Conservation (phyloP, 2,113 vertebrate genomes). For the Phasianus colchicus region DNA sequence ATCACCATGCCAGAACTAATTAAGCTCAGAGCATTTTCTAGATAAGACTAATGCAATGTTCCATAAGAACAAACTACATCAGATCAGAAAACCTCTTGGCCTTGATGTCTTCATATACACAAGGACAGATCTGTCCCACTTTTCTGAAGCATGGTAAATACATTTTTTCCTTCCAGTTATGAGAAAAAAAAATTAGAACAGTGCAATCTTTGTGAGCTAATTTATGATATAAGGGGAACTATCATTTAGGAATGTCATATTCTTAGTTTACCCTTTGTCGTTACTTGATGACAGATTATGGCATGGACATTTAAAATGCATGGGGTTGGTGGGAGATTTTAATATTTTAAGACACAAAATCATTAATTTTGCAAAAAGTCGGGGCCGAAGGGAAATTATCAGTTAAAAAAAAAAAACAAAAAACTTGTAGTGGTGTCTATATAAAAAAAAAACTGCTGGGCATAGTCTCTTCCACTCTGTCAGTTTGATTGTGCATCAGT, state of each 20-base stretch:
- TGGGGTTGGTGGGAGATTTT: constrained; percentile 49
- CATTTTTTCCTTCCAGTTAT: not conserved
- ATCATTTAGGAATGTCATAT: not conserved
- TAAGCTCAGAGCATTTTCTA: constrained; percentile 26
- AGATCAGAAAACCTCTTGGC: not conserved
- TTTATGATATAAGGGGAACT: not conserved
- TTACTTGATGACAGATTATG: not conserved
- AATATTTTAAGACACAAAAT: constrained; percentile 76
- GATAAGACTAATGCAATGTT: not conserved
- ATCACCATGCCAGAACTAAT: constrained; percentile 27
- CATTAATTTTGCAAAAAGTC: constrained; percentile 80
- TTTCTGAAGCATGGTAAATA: not conserved
- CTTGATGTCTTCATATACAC: not conserved
- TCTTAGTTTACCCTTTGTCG: constrained; percentile 49
- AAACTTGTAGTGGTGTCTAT: constrained; percentile 54
- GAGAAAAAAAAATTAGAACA: not conserved
- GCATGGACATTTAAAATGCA: constrained; percentile 60
- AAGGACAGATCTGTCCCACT: not conserved
- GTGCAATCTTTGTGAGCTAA: not conserved
- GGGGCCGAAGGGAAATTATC: constrained; percentile 70
- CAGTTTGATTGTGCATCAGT: constrained; percentile 70
- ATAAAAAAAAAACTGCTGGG: constrained; percentile 61
- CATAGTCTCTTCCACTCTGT: constrained; percentile 73
- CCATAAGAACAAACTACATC: not conserved
- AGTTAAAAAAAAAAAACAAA: constrained; percentile 74